Evolutionary conservation across 2,888 invertebrate species (phyloP).

Genomic region (Eupithecia pulchellata): DNA sequence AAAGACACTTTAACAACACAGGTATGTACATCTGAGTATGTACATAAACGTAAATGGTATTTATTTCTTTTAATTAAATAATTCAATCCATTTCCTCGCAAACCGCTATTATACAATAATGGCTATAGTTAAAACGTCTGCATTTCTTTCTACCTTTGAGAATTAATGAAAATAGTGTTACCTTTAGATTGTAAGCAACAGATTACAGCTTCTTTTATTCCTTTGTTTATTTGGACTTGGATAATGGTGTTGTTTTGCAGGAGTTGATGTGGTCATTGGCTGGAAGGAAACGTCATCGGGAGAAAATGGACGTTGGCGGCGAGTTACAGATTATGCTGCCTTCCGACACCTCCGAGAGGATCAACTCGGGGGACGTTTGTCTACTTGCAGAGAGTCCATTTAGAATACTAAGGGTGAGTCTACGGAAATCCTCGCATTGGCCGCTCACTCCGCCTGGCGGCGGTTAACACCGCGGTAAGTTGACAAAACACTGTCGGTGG

Average conservation of each 20-base stretch:
- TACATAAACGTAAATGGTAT: no score
- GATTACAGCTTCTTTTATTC: background rate
- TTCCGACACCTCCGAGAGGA: conserved; percentile 55
- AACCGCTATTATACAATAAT: no score
- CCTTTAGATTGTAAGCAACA: background rate
- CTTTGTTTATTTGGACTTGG: background rate
- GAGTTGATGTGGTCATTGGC: conserved; percentile 74
- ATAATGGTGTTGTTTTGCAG: conserved; percentile 58
- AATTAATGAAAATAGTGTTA: no score
- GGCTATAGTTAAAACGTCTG: background rate
- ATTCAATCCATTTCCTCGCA: no score
- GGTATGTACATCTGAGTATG: no score
- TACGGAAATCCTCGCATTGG: background rate
- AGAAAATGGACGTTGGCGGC: conserved; percentile 67
- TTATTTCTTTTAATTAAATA: no score
- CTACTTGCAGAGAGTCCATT: conserved; percentile 91
- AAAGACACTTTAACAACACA: background rate
- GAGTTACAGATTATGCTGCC: conserved; percentile 87
- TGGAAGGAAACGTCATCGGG: conserved; percentile 58
- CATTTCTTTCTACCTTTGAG: background rate
- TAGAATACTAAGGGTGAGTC: conserved; percentile 87
- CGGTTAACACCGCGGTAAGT: no score
- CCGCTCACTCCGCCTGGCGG: no score
- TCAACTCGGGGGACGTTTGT: conserved; percentile 86
- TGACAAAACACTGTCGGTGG: no score